Percentiles rank a stretch among this genome's conserved stretches.
These are phyloP conservation scores for Scortum barcoo DNA, from an alignment of 2,113 vertebrate genomes.

Conservation along the genomic window DNA sequence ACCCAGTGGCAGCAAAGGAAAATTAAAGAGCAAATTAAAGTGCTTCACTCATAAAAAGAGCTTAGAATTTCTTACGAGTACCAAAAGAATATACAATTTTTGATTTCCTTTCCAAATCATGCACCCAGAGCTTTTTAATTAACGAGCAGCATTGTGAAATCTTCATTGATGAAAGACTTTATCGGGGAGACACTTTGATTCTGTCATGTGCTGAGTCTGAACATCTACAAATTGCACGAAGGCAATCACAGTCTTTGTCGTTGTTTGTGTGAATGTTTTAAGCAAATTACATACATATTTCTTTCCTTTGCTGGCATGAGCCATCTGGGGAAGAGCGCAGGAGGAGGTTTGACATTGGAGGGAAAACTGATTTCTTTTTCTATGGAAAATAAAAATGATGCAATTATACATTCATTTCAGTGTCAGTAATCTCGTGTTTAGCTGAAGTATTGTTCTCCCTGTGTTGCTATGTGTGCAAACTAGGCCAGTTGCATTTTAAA, in stretches of 20 bases:
- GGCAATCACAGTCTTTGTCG: background rate
- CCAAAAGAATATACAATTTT: background rate
- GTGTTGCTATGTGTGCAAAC: background rate
- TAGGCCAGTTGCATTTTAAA: background rate
- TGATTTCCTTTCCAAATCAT: background rate
- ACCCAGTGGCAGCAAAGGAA: background rate
- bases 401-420: background rate
- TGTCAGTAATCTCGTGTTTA: background rate
- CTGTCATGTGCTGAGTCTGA: background rate
- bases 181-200: background rate
- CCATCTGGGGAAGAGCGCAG: background rate
- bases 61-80: background rate
- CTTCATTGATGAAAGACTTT: background rate
- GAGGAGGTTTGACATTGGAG: background rate
- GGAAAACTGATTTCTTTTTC: background rate
- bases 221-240: background rate
- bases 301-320: background rate
- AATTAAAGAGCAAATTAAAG: background rate
- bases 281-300: background rate
- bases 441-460: background rate
- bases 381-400: background rate
- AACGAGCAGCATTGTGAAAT: background rate
- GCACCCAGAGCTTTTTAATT: background rate
- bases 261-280: background rate
- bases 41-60: background rate